These are phyloP conservation scores for Ceyx erithaca DNA, from an alignment of 2,797 vertebrate genomes.

Conservation along the genomic window DNA sequence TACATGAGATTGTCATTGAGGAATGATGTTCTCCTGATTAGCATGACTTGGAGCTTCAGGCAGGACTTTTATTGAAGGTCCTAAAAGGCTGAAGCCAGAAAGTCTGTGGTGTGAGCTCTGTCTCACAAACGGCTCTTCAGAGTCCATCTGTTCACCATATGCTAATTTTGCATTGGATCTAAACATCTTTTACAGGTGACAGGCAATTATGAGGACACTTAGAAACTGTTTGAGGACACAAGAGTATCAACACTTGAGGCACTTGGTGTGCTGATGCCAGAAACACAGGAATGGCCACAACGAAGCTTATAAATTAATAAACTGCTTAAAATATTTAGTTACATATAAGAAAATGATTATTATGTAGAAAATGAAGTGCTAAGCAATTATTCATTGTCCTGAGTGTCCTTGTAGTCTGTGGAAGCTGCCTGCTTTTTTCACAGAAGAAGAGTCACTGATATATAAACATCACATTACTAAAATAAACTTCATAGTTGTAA, in stretches of 20 bases:
- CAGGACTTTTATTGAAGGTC: constrained; percentile 71
- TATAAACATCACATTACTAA: neutral
- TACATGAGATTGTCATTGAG: constrained; percentile 35
- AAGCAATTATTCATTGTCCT: constrained; percentile 59
- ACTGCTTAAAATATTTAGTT: constrained; percentile 70
- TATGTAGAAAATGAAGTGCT: constrained; percentile 58
- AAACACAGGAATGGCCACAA: constrained; percentile 43
- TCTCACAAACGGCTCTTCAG: constrained; percentile 69
- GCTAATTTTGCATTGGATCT: constrained; percentile 75
- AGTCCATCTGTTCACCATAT: constrained; percentile 80
- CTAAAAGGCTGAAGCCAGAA: constrained; percentile 68
- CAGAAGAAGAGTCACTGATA: neutral
- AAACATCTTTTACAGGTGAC: constrained; percentile 79
- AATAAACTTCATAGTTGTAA: neutral
- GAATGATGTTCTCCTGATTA: constrained; percentile 45
- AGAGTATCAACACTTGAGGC: constrained; percentile 69
- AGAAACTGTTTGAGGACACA: constrained; percentile 71
- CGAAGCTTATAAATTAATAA: constrained; percentile 75
- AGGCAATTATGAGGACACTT: constrained; percentile 77
- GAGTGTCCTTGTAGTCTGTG: neutral
- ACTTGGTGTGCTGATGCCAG: constrained; percentile 63
- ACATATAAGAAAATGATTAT: constrained; percentile 58
- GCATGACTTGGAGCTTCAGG: constrained; percentile 46
- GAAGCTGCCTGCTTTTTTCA: constrained; percentile 5
- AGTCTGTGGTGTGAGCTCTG: constrained; percentile 71